These are phyloP conservation scores for Nettapus auritus DNA, from an alignment of 2,113 vertebrate genomes.

Conservation along the genomic window DNA sequence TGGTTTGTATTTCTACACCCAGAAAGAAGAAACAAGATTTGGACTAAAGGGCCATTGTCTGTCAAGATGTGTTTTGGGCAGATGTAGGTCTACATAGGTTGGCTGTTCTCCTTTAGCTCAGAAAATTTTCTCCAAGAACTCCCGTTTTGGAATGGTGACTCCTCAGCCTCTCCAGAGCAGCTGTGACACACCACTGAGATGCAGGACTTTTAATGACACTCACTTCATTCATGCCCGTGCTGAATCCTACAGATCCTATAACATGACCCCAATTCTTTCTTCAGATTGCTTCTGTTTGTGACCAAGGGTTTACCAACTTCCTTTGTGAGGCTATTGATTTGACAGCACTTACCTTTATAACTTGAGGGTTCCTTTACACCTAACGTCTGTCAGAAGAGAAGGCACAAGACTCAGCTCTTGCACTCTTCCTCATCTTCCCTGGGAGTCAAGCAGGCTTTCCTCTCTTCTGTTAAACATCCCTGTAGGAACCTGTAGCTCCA, in stretches of 20 bases:
- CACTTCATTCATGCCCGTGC: background rate
- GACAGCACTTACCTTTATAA: background rate
- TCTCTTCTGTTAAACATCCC: background rate
- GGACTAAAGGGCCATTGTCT: background rate
- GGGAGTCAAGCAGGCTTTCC: background rate
- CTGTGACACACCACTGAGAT: background rate
- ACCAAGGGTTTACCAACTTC: background rate
- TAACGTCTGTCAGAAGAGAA: background rate
- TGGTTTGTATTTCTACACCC: background rate
- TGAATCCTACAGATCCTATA: background rate
- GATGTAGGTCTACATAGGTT: background rate
- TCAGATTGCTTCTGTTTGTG: background rate
- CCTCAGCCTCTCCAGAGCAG: background rate
- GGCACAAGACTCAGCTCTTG: background rate
- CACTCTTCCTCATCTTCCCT: background rate
- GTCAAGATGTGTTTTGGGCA: background rate
- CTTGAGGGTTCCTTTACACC: background rate
- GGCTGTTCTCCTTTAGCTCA: background rate
- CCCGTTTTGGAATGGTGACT: background rate
- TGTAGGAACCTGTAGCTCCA: background rate
- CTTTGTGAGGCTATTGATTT: background rate
- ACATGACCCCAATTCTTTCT: background rate
- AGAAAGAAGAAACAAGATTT: background rate
- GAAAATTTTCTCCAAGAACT: background rate
- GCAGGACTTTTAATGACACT: background rate